A percentile compares a stretch with the other conserved stretches of the same genome.
Evolutionary conservation across 2,113 vertebrate genomes (phyloP).

Genomic region (Platycercus adscitus): DNA sequence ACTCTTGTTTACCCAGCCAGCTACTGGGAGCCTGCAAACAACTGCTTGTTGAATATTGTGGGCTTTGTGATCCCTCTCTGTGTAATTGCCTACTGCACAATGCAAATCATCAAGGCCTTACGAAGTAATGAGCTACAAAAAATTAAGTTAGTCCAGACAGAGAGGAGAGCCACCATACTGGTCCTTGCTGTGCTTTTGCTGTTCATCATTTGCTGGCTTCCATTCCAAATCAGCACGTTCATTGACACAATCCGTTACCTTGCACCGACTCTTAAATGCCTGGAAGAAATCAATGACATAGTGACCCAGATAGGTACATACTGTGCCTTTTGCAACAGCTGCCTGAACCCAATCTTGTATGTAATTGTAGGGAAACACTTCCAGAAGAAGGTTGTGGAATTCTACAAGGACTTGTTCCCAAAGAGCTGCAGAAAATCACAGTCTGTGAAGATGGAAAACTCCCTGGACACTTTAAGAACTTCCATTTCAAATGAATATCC

Average conservation of each 20-base stretch:
- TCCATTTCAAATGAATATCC: constrained; percentile 67
- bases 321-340: constrained; percentile 90
- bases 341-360: constrained; percentile 92
- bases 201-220: constrained; percentile 88
- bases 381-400: constrained; percentile 87
- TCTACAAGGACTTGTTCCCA: constrained; percentile 64
- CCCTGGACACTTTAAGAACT: constrained; percentile 69
- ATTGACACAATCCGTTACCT: constrained; percentile 77
- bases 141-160: constrained; percentile 72
- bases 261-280: constrained; percentile 57
- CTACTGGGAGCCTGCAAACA: constrained; percentile 63
- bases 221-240: constrained; percentile 81
- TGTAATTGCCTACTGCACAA: constrained; percentile 84
- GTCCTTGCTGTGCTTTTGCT: constrained; percentile 84
- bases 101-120: constrained; percentile 81
- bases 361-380: constrained; percentile 95
- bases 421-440: constrained; percentile 12
- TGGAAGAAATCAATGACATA: constrained; percentile 52
- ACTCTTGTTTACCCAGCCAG: constrained; percentile 71
- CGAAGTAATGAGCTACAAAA: constrained; percentile 68
- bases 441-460: constrained; percentile 49
- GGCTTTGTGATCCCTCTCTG: constrained; percentile 86
- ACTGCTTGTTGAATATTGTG: constrained; percentile 79
- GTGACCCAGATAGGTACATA: constrained; percentile 83
- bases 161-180: constrained; percentile 81